Evolutionary conservation across 2,113 vertebrate species (phyloP), one percentile per base, ranked within the genome.

Genomic region (Ammodytes dubius): DNA sequence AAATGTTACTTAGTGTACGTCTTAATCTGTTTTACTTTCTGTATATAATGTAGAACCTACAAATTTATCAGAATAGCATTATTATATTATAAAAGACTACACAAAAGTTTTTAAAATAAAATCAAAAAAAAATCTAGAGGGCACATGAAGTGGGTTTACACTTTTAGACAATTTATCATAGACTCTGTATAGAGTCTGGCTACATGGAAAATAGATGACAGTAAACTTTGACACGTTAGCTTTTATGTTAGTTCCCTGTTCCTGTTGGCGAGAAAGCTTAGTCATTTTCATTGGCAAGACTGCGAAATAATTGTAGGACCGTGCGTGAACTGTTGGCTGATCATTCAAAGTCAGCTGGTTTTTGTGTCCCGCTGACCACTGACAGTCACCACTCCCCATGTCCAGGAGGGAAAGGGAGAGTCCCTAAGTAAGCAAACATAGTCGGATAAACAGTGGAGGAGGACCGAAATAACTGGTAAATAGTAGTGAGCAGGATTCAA

Each of bases 341-440:
- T 49, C 27, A 61, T 63, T 82, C 60, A 87, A 77, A 82, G 70
- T 60, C 11, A 17, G 78, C 46, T 35, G n/a, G n/a, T 75, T 63
- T 77, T 77, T 81, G 67, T 50, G 47, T 81, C 46, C 56, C 37
- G n/a, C 61, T 77, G 77, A 53, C 45, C 27, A 72, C 10, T 58
- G 56, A 63, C 67, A 61, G 43, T 17, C 45, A 70, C 50, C 52
- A 42, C 64, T 70, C 47, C 39, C 17, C 37, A 10, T 42, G 39
- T 82, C 40, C 40, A 42, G 59, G 9, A 19, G 4, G 59, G 17
- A 46, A 67, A 50, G 43, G 47, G 57, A 65, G 14, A 50, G n/a
- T 42, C 39, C n/a, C 65, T 75, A 27, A 57, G 14, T 35, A 59
- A 67, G 61, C 27, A 79, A 60, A 79, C 64, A 64, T 2, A 6